Evolutionary conservation across 2,113 vertebrate species (phyloP).

Genomic region (human): DNA sequence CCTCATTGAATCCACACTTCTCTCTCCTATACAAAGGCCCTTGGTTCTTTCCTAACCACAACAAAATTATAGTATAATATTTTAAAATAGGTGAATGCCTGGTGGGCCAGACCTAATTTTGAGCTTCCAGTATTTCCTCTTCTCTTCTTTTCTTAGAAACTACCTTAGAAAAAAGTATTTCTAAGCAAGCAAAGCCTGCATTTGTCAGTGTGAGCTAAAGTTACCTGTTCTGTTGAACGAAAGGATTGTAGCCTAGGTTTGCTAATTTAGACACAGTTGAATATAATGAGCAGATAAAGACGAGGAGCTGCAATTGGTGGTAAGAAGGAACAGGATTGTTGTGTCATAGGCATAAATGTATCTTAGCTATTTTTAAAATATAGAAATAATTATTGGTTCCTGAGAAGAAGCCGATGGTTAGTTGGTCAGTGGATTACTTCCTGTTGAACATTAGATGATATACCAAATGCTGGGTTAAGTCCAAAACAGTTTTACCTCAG

Average conservation of each 20-base stretch:
- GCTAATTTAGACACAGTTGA: constrained; percentile 45
- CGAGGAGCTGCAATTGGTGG: background rate
- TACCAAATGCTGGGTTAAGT: background rate
- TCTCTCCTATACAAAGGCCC: background rate
- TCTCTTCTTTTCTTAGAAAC: background rate
- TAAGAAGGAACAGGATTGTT: background rate
- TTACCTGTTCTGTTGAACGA: background rate
- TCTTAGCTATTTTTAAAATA: background rate
- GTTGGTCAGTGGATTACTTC: background rate
- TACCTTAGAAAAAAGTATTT: background rate
- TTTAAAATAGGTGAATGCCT: background rate
- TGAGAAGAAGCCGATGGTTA: background rate
- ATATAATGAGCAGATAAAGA: constrained; percentile 28
- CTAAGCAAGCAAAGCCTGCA: background rate
- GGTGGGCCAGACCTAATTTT: background rate
- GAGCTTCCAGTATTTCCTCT: background rate
- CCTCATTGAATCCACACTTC: background rate
- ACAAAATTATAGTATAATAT: background rate
- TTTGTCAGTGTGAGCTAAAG: background rate
- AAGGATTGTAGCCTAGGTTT: background rate
- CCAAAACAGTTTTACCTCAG: background rate
- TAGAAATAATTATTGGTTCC: background rate
- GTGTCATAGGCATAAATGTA: background rate
- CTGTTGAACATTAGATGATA: background rate
- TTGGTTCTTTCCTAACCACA: background rate